Conservation (phyloP, 2,888 invertebrate species). For the Lottia scabra region DNA sequence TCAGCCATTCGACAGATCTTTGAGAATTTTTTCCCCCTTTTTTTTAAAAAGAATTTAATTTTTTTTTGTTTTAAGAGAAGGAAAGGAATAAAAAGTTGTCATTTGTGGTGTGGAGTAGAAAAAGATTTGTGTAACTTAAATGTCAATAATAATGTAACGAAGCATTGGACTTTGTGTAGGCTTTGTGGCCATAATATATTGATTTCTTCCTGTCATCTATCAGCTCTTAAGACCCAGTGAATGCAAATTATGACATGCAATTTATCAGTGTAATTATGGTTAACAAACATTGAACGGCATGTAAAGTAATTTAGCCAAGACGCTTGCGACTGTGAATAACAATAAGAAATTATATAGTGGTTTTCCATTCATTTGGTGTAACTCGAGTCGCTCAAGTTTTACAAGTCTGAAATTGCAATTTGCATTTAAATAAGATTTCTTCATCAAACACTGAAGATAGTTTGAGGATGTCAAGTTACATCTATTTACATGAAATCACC, state of each 20-base stretch:
- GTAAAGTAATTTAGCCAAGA: slow-evolving; percentile 19
- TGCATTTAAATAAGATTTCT: slow-evolving; percentile 40
- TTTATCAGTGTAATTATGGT: slow-evolving; percentile 39
- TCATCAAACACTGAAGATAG: slow-evolving; percentile 23
- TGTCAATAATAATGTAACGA: not conserved
- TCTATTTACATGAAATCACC: slow-evolving; percentile 40
- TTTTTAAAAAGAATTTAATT: no score
- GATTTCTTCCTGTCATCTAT: slow-evolving; percentile 31
- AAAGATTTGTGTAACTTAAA: not conserved
- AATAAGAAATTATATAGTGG: not conserved
- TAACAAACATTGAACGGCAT: slow-evolving; percentile 28
- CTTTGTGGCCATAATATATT: slow-evolving; percentile 20
- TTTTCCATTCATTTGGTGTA: not conserved
- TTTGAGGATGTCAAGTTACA: slow-evolving; percentile 23
- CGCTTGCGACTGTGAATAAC: slow-evolving; percentile 6
- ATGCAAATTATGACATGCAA: slow-evolving; percentile 40
- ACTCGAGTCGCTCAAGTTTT: slow-evolving; percentile 8
- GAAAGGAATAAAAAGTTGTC: no score
- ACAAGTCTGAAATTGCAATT: slow-evolving; percentile 29
- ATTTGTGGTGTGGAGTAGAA: not conserved
- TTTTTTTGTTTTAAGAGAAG: no score
- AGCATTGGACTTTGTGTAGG: slow-evolving; percentile 19
- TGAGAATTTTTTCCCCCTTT: no score
- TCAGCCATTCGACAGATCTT: no score
- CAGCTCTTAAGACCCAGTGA: slow-evolving; percentile 23